Percentiles rank a stretch among this genome's conserved stretches.
Evolutionary conservation across 2,113 vertebrate species (phyloP).

Genomic region (Chloebia gouldiae): DNA sequence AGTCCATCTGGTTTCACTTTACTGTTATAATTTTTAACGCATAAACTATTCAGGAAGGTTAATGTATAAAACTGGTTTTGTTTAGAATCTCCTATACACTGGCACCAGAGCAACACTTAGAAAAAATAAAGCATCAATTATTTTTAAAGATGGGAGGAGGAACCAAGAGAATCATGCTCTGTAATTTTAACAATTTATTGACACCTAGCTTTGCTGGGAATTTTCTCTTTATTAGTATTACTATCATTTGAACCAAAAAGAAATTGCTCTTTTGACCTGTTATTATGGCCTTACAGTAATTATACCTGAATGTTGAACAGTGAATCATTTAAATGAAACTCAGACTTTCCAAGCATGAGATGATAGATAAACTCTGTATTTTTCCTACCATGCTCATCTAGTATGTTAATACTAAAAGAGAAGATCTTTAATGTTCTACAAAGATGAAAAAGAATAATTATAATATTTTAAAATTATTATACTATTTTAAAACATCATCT

Average conservation of each 20-base stretch:
- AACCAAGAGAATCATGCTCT: neutral
- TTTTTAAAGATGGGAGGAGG: neutral
- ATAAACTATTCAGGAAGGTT: slow-evolving; percentile 65
- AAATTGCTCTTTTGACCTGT: neutral
- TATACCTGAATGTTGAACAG: neutral
- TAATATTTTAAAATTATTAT: neutral
- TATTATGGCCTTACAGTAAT: neutral
- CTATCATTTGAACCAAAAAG: neutral
- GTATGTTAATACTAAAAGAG: neutral
- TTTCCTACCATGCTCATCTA: neutral
- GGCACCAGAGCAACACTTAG: neutral
- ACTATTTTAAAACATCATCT: neutral
- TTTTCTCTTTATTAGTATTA: slow-evolving; percentile 24
- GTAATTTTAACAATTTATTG: neutral
- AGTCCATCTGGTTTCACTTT: slow-evolving; percentile 72
- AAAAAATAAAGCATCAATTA: neutral
- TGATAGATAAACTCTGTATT: neutral
- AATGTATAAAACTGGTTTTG: slow-evolving; percentile 45
- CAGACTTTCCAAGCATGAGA: neutral
- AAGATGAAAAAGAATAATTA: neutral
- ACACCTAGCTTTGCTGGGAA: neutral
- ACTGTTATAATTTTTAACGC: slow-evolving; percentile 52
- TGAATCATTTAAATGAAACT: slow-evolving; percentile 15
- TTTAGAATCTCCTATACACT: slow-evolving; percentile 8
- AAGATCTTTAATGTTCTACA: neutral